Base-by-base conservation (phyloP, 2,113 vertebrate species). In the Hemiprocne comata region DNA sequence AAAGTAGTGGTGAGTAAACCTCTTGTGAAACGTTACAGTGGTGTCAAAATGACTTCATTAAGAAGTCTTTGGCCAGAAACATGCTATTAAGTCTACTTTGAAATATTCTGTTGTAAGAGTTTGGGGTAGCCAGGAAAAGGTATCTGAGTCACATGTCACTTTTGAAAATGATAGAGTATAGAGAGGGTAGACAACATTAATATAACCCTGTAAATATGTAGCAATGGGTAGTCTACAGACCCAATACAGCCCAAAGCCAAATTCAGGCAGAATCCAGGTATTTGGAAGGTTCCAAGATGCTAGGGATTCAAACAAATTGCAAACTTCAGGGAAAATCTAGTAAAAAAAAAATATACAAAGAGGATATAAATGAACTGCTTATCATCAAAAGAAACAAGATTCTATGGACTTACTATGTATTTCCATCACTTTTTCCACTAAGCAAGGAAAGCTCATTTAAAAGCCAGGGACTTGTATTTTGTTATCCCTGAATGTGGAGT, bases 261-360 rank as follows among this genome's bases (percentile, higher is more conserved):
- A 40, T 55, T 76, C 54, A 69, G 15, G 3, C 24, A 77, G 34
- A 86, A 83, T 42, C 20, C 24, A 75, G n/a, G 17, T 7, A 13
- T 71, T 19, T 75, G 26, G 19, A 48, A 53, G 8, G 82, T 20
- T 70, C 5, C 5, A 36, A 3, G 6, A 15, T 55, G 55, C 19
- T 51, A 29, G 28, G 71, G 6, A 23, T 21, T 29, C 17, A 58
- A 48, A 26, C 2, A 82, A 79, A 71, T 10, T 44, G 6, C 26
- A 71, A 42, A 48, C 4, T 53, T 85, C 19, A 21, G 20, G 7
- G 25, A 40, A 78, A 48, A 55, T 28, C 7, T 31, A 2, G 76
- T 54, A 46, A 3, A 40, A 31, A 55, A 66, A 6, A 15, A 16
- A 1, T 26, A 6, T 33, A 20, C 0, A 1, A 3, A 17, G 6